phyloP scores from a whole-genome alignment of 2,113 vertebrate genomes.

The Illadopsis cleaveri region DNA sequence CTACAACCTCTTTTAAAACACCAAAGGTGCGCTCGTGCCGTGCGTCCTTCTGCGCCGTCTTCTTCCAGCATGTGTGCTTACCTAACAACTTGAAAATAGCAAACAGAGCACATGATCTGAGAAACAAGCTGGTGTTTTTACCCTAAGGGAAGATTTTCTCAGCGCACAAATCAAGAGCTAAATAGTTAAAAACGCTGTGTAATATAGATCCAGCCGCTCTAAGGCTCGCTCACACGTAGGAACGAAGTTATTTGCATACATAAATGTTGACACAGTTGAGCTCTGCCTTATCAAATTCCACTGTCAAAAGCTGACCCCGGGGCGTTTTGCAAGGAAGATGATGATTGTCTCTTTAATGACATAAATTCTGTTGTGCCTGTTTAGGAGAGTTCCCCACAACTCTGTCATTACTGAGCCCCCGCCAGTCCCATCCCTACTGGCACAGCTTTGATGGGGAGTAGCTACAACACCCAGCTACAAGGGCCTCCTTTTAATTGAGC shows the following conservation, averaged over 20 bases:
- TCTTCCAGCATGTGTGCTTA: neutral
- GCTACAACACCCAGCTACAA: neutral
- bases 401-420: neutral
- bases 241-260: neutral
- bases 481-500: neutral
- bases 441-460: neutral
- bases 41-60: accelerated
- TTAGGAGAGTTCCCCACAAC: neutral
- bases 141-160: neutral
- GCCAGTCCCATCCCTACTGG: neutral
- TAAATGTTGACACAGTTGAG: neutral
- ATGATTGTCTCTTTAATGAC: conserved; percentile 30
- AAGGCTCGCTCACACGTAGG: accelerated
- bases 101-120: neutral
- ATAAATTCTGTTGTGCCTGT: conserved; percentile 18
- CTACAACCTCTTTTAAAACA: accelerated
- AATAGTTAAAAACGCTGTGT: neutral
- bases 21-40: accelerated
- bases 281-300: neutral
- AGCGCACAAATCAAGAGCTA: neutral
- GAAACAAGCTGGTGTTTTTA: neutral
- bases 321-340: neutral
- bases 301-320: neutral
- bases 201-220: neutral
- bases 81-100: neutral